A percentile compares a stretch with the other conserved stretches of the same genome.
Evolutionary conservation across 2,888 invertebrate species (phyloP).

Genomic region (Cactoblastis cactorum): DNA sequence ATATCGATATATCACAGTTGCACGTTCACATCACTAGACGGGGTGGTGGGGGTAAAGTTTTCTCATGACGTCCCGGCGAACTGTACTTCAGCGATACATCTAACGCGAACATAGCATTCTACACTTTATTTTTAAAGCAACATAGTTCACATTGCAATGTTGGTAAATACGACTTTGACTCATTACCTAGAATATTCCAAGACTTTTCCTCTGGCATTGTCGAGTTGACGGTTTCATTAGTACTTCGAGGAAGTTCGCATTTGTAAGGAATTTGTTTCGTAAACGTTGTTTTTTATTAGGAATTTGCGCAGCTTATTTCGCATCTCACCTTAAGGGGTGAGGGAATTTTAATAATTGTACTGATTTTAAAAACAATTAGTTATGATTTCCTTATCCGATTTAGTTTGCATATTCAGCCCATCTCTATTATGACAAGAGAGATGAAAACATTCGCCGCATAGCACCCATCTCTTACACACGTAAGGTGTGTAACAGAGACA

Average conservation of each 20-base stretch:
- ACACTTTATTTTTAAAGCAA: not conserved
- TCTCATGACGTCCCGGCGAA: slow-evolving; percentile 59
- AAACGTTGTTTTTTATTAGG: not conserved
- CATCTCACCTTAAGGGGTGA: not conserved
- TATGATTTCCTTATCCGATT: not conserved
- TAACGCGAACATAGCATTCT: not conserved
- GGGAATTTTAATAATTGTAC: too few species aligned
- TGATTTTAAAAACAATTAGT: not conserved
- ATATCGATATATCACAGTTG: not conserved
- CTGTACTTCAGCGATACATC: slow-evolving; percentile 19
- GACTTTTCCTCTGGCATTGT: not conserved
- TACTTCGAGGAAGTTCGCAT: not conserved
- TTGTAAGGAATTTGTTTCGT: slow-evolving; percentile 4
- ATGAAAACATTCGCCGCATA: too few species aligned
- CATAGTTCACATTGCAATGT: not conserved
- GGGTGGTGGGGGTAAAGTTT: slow-evolving; percentile 44
- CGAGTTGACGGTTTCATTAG: slow-evolving; percentile 11
- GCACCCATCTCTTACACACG: too few species aligned
- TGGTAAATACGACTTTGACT: slow-evolving; percentile 3
- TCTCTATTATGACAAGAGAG: too few species aligned
- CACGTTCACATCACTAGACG: slow-evolving; percentile 27
- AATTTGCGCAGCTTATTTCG: not conserved
- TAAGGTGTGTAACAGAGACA: too few species aligned
- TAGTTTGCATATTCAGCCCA: too few species aligned
- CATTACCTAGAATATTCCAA: slow-evolving; percentile 10